Base-by-base conservation (phyloP, 1,140 invertebrate species). In the Parasteatoda tepidariorum region DNA sequence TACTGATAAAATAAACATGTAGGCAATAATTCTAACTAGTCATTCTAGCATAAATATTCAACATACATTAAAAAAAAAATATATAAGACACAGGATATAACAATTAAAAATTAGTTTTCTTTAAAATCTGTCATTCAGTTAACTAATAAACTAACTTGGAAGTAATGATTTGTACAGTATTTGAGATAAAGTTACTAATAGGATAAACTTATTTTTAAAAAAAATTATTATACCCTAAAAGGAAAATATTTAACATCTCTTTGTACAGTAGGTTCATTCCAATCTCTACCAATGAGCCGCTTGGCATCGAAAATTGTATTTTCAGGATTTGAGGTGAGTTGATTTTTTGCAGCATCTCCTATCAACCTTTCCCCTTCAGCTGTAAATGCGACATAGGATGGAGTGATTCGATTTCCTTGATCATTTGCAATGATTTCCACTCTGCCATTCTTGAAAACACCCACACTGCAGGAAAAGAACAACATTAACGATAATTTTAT, bases 371-470 rank as follows among this genome's bases (percentile, higher is more conserved):
- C 97, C 31, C 96, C 96, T 84, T 99, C 97, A 64, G 92, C 91
- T 2, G 97, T 99, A 89, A 99, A 99, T 6, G 97, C 97, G 33
- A 99, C 97, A 89, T 98, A 99, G 0, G 97, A 98, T 18, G 98
- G 97, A 6, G 98, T 99, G 88, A 98, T 99, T 87, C 98, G 93
- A 90, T 99, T 99, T 90, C 97, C 97, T 90, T 99, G 97, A 89
- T 99, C 97, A 87, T 99, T 99, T 84, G 97, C 96, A 87, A 99
- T 99, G 86, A 99, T 99, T 92, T 99, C 97, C 28, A 99, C 97
- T 84, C 97, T 92, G 64, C 97, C 97, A 91, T 98, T 98, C 89
- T 98, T 98, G 90, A 98, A 98, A 11, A 99, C 97, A 86, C 97
- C 97, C 88, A 99, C 97, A 92, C 97, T 98, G 89, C n/a, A n/a